Base-by-base conservation (phyloP, 2,797 vertebrate genomes). In the Parotocinclus haroldoi region DNA sequence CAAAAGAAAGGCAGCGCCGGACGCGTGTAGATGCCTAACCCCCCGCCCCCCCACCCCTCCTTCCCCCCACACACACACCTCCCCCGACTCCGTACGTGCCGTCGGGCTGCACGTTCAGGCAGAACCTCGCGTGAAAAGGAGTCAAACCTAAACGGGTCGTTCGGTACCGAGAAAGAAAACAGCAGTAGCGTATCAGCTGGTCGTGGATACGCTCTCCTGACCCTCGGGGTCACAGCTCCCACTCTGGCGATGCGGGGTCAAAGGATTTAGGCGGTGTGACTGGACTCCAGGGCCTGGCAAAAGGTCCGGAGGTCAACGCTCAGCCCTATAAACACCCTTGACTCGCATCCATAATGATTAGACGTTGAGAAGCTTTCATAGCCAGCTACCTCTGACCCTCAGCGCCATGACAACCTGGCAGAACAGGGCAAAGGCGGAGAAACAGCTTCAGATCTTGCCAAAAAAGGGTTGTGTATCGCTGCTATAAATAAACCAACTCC, bases 331-430 rank as follows among this genome's bases (percentile, higher is more conserved):
- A 84, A 82, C 81, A 82, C 80, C 73, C 63, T n/a, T 76, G 81
- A 78, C 75, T 0, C 63, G 52, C 9, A 83, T 73, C 75, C 75
- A 77, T 73, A 78, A 79, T 72, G 68, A 77, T 67, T 50, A 75
- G 79, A 84, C 77, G 82, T 80, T 76, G 82, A 80, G 81, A 83
- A 77, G 74, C 67, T 80, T 79, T 76, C 81, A 78, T 68, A 75
- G 80, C 63, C 68, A 59, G n/a, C 76, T 79, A 83, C 82, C 81
- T 62, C 71, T 85, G 68, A 82, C 82, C 82, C 51, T 39, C 1
- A 39, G 66, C 58, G 68, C 68, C 77, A 78, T 77, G 76, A 79
- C 79, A 78, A 83, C 78, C 14, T 17, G 40, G 50, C 14, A 55
- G 64, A 74, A 71, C 17, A 14, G 13, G 40, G 18, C 11, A 7